phyloP scores from a whole-genome alignment of 2,888 invertebrate genomes.

The Rhopalosiphum nymphaeae region DNA sequence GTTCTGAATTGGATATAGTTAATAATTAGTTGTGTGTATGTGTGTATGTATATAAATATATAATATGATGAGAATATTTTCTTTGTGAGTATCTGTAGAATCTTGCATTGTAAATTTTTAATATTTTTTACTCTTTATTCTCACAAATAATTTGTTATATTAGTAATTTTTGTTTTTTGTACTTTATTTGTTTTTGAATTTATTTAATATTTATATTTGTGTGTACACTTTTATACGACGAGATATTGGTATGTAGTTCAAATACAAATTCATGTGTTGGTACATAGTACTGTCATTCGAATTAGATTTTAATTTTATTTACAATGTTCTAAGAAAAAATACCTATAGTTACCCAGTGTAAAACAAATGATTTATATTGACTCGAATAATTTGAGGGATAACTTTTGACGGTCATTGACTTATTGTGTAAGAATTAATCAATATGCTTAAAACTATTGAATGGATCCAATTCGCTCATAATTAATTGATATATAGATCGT shows the following conservation, averaged over 20 bases:
- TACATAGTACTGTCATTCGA: neutral
- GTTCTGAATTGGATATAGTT: neutral
- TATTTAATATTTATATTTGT: neutral
- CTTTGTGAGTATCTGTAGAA: neutral
- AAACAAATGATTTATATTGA: neutral
- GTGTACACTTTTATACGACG: neutral
- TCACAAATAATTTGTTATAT: neutral
- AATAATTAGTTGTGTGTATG: neutral
- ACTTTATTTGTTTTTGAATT: neutral
- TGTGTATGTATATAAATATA: neutral
- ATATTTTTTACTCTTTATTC: constrained; percentile 21
- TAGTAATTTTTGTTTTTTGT: neutral
- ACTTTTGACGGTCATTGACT: neutral
- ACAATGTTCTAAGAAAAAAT: neutral
- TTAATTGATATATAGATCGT: neutral
- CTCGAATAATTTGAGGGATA: neutral
- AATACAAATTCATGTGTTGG: neutral
- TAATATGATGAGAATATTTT: constrained; percentile 27
- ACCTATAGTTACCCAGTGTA: neutral
- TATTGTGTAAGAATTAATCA: neutral
- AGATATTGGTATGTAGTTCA: neutral
- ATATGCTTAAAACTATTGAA: neutral
- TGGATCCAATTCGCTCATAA: neutral
- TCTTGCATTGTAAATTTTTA: neutral
- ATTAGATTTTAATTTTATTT: neutral